Evolutionary conservation across 2,113 vertebrate genomes (phyloP).

Genomic region (Crotophaga sulcirostris): DNA sequence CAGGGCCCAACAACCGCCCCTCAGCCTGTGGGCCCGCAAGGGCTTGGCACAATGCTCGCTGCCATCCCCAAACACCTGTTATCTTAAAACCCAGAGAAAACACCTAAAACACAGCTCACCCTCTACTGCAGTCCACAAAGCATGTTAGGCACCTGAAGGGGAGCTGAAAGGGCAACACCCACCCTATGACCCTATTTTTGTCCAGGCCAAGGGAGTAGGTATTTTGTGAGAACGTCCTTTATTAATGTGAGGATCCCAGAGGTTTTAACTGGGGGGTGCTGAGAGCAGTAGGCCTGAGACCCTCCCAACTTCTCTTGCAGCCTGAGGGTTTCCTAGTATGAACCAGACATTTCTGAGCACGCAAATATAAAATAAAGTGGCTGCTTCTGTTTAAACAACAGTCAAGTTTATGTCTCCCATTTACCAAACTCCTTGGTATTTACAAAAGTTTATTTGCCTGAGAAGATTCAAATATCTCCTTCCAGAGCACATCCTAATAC

Average conservation of each 20-base stretch:
- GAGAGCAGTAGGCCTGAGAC: neutral
- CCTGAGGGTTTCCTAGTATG: neutral
- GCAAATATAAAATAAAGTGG: neutral
- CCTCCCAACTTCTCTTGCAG: accelerated
- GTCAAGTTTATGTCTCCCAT: neutral
- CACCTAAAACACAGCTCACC: neutral
- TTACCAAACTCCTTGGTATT: neutral
- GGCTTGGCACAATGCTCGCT: neutral
- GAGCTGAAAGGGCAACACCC: neutral
- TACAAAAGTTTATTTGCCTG: neutral
- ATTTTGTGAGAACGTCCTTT: neutral
- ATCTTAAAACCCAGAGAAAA: neutral
- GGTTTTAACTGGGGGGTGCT: neutral
- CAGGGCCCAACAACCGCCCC: neutral
- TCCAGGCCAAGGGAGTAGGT: accelerated
- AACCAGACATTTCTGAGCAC: neutral
- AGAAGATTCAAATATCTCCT: neutral
- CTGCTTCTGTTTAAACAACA: neutral
- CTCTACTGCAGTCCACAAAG: neutral
- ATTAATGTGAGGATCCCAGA: neutral
- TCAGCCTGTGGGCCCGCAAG: accelerated
- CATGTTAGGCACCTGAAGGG: accelerated
- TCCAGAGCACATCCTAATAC: neutral
- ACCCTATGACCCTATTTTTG: no score
- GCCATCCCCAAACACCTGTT: neutral